Evolutionary conservation across 2,888 invertebrate species (phyloP).

Genomic region (Pandemis heparana): DNA sequence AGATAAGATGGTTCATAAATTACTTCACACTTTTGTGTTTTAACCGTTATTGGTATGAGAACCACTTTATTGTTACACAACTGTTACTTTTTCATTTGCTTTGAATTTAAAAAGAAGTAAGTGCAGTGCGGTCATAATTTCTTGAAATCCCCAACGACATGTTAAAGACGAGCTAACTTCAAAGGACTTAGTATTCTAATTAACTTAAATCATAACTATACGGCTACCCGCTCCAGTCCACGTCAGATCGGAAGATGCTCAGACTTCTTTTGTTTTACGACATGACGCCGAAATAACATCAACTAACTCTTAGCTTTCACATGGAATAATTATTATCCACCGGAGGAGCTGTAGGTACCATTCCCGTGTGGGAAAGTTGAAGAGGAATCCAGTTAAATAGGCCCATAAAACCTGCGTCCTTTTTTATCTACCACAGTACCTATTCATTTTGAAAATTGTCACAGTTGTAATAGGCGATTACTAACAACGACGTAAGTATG

Average conservation of each 20-base stretch:
- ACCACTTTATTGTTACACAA: slow-evolving; percentile 5
- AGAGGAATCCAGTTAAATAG: slow-evolving; percentile 9
- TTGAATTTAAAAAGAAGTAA: not conserved
- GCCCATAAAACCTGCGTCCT: not conserved
- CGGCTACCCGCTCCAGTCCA: slow-evolving; percentile 21
- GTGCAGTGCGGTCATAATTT: not conserved
- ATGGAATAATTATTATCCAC: not conserved
- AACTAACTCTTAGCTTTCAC: slow-evolving; percentile 14
- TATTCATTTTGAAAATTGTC: not conserved
- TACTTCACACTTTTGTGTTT: slow-evolving; percentile 4
- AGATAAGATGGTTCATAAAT: not conserved
- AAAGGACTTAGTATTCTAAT: slow-evolving; percentile 8
- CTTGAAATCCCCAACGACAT: not conserved
- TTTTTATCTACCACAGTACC: not conserved
- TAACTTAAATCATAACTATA: slow-evolving; percentile 31
- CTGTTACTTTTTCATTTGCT: slow-evolving; percentile 10
- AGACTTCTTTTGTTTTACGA: slow-evolving; percentile 8
- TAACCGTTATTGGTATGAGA: slow-evolving; percentile 16
- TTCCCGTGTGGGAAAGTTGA: slow-evolving; percentile 10
- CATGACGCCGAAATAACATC: not conserved
- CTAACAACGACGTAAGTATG: not conserved
- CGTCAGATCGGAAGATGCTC: not conserved
- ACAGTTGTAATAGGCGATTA: not conserved
- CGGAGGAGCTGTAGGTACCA: not conserved
- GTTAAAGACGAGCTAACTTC: not conserved